Evolutionary conservation across 2,888 invertebrate species (phyloP), one percentile per base, ranked within the genome.

Genomic region (Phalera bucephala): DNA sequence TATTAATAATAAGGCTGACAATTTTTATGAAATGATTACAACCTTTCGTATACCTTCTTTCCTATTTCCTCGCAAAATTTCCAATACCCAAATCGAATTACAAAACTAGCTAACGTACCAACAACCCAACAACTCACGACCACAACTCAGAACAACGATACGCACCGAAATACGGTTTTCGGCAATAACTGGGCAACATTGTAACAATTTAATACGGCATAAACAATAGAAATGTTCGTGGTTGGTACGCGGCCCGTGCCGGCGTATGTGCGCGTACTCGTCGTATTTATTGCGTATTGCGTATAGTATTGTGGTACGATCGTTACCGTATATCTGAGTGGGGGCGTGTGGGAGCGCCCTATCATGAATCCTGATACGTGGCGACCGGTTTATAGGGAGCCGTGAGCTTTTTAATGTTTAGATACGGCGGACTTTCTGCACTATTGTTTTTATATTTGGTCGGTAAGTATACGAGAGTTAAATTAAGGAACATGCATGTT

Each of bases 111-210:
- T 47, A 41, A 44, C 30, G 38, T 37, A 49, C 45, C 40, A 55
- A 52, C 49, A 33, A 52, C 46, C 48, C 51, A 69, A 68, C 74
- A 80, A 81, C 80, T 80, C 74, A 81, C 70, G 71, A 75, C 73
- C 75, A 72, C 79, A 73, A 79, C 74, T 79, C 76, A 28, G 9
- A 22, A 79, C 79, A 73, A 75, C 78, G 68, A 79, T 79, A 82
- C 75, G 72, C 75, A 80, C 80, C 84, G 56, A 75, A 87, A 87
- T 86, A 86, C 85, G 29, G 82, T 77, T 88, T 83, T 84, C 76
- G 79, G 84, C 86, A 88, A 87, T 88, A 88, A 86, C 85, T 76
- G 74, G 73, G 79, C 80, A 80, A 81, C 86, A 84, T 87, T 89
- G 79, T 78, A 86, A 80, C 87, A 87, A 88, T 89, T 89, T 86